Evolutionary conservation across 2,113 vertebrate species (phyloP).

Genomic region (Notarius quadriscutis): DNA sequence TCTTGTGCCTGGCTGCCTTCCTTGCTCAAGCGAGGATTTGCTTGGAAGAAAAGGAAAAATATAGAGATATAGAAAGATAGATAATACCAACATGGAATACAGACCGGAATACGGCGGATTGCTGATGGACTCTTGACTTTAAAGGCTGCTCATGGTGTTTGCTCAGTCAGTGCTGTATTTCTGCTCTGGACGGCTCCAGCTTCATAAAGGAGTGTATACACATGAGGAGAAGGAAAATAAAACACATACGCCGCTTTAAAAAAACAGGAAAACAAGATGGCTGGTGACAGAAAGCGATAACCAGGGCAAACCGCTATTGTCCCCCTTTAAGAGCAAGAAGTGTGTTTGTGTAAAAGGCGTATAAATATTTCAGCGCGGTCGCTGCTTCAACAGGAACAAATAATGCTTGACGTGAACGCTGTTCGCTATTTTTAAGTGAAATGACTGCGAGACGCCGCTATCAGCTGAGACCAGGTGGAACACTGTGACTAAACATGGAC

Average conservation of each 20-base stretch:
- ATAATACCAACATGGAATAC: conserved; percentile 44
- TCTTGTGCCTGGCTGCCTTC: conserved; percentile 53
- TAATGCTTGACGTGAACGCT: conserved; percentile 34
- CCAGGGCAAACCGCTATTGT: conserved; percentile 50
- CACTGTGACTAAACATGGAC: conserved; percentile 56
- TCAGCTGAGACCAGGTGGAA: conserved; percentile 54
- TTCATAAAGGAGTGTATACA: conserved; percentile 59
- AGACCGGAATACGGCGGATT: conserved; percentile 50
- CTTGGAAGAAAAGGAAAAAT: conserved; percentile 38
- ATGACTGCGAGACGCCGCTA: conserved; percentile 16
- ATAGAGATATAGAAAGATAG: neutral
- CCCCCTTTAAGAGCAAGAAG: conserved; percentile 62
- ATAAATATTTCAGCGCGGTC: conserved; percentile 52
- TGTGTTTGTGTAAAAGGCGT: conserved; percentile 46
- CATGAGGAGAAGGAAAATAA: conserved; percentile 62
- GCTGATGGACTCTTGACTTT: conserved; percentile 49
- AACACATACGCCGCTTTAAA: conserved; percentile 66
- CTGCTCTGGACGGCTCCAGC: conserved; percentile 18
- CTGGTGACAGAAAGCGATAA: conserved; percentile 51
- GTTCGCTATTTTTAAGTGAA: conserved; percentile 36
- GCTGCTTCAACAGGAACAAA: conserved; percentile 6
- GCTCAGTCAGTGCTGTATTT: conserved; percentile 32
- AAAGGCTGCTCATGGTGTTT: conserved; percentile 48
- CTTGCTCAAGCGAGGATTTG: conserved; percentile 46
- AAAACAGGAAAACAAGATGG: conserved; percentile 40